phyloP scores from a whole-genome alignment of 2,797 vertebrate species.

The Trichosurus vulpecula region DNA sequence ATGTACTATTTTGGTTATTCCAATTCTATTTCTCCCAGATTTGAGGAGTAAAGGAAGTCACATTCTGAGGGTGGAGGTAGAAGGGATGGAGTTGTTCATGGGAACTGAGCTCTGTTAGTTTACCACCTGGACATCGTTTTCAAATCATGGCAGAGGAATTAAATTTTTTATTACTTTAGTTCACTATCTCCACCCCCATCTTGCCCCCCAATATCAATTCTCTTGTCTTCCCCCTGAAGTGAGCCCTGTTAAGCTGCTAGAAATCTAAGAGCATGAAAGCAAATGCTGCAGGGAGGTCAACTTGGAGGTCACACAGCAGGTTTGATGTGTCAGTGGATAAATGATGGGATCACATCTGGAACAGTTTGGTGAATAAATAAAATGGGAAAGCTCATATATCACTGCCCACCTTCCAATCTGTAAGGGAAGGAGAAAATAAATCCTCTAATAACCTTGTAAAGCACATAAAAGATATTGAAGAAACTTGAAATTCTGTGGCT shows the following conservation, averaged over 20 bases:
- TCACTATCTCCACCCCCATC: constrained; percentile 49
- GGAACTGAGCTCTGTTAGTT: constrained; percentile 73
- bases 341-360: constrained; percentile 95
- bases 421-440: constrained; percentile 91
- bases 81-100: constrained; percentile 73
- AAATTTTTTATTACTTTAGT: constrained; percentile 84
- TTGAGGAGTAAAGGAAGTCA: constrained; percentile 61
- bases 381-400: constrained; percentile 92
- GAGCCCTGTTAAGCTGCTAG: constrained; percentile 82
- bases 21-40: constrained; percentile 72
- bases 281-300: constrained; percentile 88
- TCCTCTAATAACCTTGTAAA: constrained; percentile 93
- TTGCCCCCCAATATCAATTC: constrained; percentile 76
- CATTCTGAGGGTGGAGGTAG: constrained; percentile 64
- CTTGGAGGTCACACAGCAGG: constrained; percentile 89
- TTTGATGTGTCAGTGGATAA: constrained; percentile 93
- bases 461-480: constrained; percentile 89
- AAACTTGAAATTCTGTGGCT: constrained; percentile 85
- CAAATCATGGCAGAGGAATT: constrained; percentile 82
- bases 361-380: constrained; percentile 95
- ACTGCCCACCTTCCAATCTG: constrained; percentile 90
- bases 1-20: constrained; percentile 72
- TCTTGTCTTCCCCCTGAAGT: constrained; percentile 83
- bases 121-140: constrained; percentile 85
- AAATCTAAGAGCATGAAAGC: constrained; percentile 87